Percentiles rank a stretch among this genome's conserved stretches.
Evolutionary conservation across 1,140 invertebrate genomes (phyloP).

Genomic region (Paralvinella palmiformis): DNA sequence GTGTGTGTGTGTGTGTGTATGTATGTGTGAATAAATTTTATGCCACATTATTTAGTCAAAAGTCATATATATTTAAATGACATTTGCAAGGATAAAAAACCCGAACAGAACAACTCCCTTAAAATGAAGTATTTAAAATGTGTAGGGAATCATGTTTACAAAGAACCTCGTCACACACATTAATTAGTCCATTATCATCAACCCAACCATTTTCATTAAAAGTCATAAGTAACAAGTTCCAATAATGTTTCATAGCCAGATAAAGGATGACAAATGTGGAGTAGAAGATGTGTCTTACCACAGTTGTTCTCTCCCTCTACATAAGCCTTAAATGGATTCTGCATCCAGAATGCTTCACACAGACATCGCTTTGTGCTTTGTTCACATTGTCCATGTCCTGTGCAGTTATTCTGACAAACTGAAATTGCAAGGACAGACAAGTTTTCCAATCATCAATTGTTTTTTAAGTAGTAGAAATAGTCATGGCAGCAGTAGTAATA

Average conservation of each 20-base stretch:
- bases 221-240: neutral
- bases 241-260: neutral
- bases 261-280: neutral
- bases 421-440: constrained; percentile 12
- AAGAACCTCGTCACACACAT: neutral
- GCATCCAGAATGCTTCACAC: constrained; percentile 95
- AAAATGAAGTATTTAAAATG: neutral
- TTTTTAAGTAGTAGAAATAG: neutral
- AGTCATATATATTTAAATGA: too few species aligned
- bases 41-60: too few species aligned
- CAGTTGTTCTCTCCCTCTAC: constrained; percentile 68
- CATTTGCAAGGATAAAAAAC: neutral
- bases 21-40: too few species aligned
- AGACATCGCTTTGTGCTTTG: constrained; percentile 74
- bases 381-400: constrained; percentile 83
- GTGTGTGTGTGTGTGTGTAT: neutral
- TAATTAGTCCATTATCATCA: neutral
- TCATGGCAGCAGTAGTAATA: neutral
- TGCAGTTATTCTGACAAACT: constrained; percentile 88
- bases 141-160: neutral
- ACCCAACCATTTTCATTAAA: neutral
- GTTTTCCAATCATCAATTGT: neutral
- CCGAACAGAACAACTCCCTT: neutral
- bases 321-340: constrained; percentile 63
- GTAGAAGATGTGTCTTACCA: constrained; percentile 54